Conservation (phyloP, 2,113 vertebrate genomes). For the Strigops habroptila region DNA sequence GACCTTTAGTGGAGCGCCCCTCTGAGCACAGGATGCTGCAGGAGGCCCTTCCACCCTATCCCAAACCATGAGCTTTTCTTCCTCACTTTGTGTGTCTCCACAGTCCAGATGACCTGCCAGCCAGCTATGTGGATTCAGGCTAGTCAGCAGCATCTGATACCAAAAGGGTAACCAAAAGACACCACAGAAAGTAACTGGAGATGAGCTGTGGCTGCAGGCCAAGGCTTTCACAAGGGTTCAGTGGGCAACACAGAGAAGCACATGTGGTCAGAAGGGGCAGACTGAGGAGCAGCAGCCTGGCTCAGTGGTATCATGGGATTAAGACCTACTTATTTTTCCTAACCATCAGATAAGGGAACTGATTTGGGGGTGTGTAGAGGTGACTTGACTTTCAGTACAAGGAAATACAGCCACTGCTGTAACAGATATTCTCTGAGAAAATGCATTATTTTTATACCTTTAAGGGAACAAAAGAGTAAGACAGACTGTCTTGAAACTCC, state of each 20-base stretch:
- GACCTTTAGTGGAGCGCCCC: neutral
- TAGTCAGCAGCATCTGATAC: neutral
- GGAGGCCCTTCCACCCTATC: neutral
- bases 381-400: neutral
- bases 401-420: neutral
- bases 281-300: neutral
- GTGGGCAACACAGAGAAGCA: fast-evolving
- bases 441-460: neutral
- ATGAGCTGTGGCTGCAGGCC: fast-evolving
- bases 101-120: neutral
- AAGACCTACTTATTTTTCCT: neutral
- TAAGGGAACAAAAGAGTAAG: neutral
- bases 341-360: neutral
- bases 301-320: neutral
- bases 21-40: neutral
- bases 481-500: neutral
- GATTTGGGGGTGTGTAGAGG: neutral
- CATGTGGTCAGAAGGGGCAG: neutral
- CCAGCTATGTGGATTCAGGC: neutral
- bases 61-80: neutral
- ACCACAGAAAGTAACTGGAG: neutral
- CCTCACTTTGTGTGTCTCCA: neutral
- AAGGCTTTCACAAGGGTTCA: neutral
- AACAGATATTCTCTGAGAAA: neutral
- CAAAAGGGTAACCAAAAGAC: neutral